A percentile compares a stretch with the other conserved stretches of the same genome.
These are phyloP conservation scores for Loriculus beryllinus DNA, from an alignment of 2,797 vertebrate species.

Conservation along the genomic window DNA sequence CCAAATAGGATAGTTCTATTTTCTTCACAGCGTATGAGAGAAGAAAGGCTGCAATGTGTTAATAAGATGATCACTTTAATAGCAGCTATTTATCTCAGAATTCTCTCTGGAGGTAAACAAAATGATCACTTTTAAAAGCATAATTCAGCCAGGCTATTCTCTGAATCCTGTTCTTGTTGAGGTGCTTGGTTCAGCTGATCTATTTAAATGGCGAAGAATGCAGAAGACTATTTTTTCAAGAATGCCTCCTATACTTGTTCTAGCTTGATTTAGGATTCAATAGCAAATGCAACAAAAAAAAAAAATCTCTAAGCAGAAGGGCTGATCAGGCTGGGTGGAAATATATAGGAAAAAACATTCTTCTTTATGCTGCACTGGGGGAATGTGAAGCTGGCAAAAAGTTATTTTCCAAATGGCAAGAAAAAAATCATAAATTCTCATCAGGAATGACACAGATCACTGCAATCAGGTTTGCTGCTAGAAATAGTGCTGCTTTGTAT, in stretches of 20 bases:
- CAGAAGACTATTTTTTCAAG: neutral
- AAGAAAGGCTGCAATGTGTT: slow-evolving; percentile 15
- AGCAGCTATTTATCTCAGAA: slow-evolving; percentile 43
- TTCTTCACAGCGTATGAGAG: neutral
- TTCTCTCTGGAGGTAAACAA: slow-evolving; percentile 43
- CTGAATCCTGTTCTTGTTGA: slow-evolving; percentile 10
- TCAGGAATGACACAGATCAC: neutral
- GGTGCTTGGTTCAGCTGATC: neutral
- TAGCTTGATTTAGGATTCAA: neutral
- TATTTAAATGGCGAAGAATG: neutral
- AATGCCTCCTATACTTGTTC: neutral
- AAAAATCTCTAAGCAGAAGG: neutral
- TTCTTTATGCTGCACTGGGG: neutral
- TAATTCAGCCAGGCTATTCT: neutral
- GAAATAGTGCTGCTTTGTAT: neutral
- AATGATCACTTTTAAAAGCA: neutral
- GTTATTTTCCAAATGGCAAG: neutral
- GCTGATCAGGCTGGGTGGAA: neutral
- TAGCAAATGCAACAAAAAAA: neutral
- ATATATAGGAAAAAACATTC: neutral
- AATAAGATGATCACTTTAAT: slow-evolving; percentile 55
- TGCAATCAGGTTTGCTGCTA: neutral
- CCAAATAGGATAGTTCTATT: slow-evolving; percentile 35
- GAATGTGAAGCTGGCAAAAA: neutral
- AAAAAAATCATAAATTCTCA: neutral